Percentiles rank a stretch among this genome's conserved stretches.
phyloP scores from a whole-genome alignment of 2,113 vertebrate species.

The Irena cyanogastra region DNA sequence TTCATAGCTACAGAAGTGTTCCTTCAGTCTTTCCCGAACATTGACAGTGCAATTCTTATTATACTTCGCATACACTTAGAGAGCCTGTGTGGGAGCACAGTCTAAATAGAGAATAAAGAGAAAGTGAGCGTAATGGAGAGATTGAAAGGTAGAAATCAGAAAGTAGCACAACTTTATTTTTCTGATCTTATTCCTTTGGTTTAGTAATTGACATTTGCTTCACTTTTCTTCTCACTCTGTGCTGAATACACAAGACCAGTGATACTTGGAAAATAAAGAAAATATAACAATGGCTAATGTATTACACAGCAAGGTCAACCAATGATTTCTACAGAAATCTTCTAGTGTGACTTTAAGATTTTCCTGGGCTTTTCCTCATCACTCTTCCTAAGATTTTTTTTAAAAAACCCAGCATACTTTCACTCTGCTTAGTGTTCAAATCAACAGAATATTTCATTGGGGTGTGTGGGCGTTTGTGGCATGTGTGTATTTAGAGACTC shows the following conservation, averaged over 20 bases:
- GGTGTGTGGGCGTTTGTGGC: no score
- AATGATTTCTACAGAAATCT: neutral
- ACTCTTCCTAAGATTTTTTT: neutral
- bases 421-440: neutral
- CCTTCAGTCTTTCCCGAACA: neutral
- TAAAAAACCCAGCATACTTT: neutral
- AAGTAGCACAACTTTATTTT: neutral
- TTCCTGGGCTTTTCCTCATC: neutral
- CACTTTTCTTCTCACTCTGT: neutral
- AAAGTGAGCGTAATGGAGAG: neutral
- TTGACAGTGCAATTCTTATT: neutral
- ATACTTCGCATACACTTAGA: accelerated
- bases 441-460: neutral
- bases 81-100: neutral
- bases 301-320: neutral
- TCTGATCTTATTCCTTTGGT: neutral
- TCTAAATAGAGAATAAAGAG: neutral
- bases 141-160: neutral
- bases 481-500: neutral
- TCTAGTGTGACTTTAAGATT: neutral
- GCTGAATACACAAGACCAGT: neutral
- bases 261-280: neutral
- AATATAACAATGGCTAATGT: neutral
- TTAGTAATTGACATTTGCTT: neutral
- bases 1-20: neutral